Percentiles rank a stretch among this genome's conserved stretches.
These are phyloP conservation scores for Eupithecia exiguata DNA, from an alignment of 2,888 invertebrate species.

Conservation along the genomic window DNA sequence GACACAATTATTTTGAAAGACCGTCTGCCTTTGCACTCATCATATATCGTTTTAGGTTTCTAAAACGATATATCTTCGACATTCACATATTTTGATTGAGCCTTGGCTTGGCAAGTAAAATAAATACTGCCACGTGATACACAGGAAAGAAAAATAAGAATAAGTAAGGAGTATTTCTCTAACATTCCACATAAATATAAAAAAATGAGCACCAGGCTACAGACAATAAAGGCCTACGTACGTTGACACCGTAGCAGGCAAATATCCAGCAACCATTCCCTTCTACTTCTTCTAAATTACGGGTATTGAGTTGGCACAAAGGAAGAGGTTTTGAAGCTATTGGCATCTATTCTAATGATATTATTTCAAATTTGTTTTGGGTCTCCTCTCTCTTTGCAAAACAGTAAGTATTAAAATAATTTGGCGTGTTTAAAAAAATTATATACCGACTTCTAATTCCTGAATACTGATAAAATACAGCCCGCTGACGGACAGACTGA, in stretches of 20 bases:
- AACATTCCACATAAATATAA: slow-evolving; percentile 14
- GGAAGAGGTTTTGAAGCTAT: neutral
- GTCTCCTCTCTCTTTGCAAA: too few relatives aligned
- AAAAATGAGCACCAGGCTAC: slow-evolving; percentile 10
- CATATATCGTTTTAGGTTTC: neutral
- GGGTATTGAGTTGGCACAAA: slow-evolving; percentile 5
- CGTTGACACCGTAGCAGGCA: slow-evolving; percentile 26
- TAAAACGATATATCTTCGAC: neutral
- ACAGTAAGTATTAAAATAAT: too few relatives aligned
- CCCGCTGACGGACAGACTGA: too few relatives aligned
- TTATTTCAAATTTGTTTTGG: neutral
- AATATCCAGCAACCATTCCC: slow-evolving; percentile 26
- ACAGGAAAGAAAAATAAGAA: neutral
- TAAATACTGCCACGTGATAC: neutral
- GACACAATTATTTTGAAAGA: slow-evolving; percentile 7
- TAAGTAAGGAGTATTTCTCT: neutral
- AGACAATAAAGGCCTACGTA: slow-evolving; percentile 14
- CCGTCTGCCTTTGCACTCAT: neutral
- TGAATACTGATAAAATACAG: too few relatives aligned
- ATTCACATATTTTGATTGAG: neutral
- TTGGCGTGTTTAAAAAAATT: too few relatives aligned
- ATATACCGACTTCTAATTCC: too few relatives aligned
- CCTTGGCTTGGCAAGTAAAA: neutral
- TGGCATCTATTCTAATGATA: neutral
- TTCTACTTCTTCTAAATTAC: slow-evolving; percentile 19